Conservation (phyloP, 2,113 vertebrate genomes). For the Prolemur simus region DNA sequence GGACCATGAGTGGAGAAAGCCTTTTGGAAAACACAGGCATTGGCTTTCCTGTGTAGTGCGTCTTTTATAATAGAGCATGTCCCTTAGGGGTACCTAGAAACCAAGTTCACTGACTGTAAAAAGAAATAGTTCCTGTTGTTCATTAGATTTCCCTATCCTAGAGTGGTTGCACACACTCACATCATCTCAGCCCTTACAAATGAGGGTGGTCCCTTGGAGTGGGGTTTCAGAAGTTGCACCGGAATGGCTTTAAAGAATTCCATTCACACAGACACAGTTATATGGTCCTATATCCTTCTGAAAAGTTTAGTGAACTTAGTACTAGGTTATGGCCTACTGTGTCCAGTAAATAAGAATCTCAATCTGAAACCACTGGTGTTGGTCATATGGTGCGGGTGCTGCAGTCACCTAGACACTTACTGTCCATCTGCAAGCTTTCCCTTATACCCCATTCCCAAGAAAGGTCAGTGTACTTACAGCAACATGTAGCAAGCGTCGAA, state of each 20-base stretch:
- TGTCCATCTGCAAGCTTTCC: background rate
- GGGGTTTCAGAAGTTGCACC: background rate
- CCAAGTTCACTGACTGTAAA: background rate
- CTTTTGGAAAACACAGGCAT: background rate
- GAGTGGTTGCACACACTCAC: background rate
- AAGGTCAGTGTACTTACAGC: conserved; percentile 89
- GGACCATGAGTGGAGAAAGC: background rate
- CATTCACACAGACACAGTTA: background rate
- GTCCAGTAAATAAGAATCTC: background rate
- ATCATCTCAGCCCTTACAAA: background rate
- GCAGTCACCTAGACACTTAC: background rate
- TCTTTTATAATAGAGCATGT: background rate
- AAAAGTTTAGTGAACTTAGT: background rate
- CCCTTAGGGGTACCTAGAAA: background rate
- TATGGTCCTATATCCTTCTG: background rate
- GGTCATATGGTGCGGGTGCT: background rate
- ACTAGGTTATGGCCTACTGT: background rate
- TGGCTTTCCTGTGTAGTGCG: background rate
- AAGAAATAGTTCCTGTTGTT: background rate
- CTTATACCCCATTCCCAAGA: background rate
- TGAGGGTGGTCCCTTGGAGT: background rate
- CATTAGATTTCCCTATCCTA: background rate
- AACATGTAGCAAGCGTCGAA: conserved; percentile 96
- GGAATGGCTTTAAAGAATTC: background rate
- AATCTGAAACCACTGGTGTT: background rate